Conservation (phyloP, 1,140 invertebrate genomes). For the Bathynomus jamesi region DNA sequence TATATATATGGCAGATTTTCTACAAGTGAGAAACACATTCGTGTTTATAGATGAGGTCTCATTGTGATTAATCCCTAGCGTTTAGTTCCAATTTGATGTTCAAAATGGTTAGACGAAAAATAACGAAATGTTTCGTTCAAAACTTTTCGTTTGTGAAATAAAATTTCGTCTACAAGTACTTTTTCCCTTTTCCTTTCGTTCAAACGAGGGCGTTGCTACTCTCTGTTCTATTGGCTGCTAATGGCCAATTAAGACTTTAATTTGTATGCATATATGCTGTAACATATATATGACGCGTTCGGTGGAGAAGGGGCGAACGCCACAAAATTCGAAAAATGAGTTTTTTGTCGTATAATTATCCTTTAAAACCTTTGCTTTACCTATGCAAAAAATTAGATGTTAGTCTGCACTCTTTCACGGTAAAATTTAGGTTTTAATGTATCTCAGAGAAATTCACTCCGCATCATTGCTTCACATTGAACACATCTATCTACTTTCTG, state of each 20-base stretch:
- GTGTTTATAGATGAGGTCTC: neutral
- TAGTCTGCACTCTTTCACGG: no score
- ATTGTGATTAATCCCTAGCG: neutral
- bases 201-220: neutral
- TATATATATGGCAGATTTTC: no score
- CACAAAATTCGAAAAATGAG: no score
- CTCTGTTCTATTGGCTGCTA: neutral
- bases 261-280: neutral
- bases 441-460: no score
- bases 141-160: neutral
- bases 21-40: neutral
- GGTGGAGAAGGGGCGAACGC: no score
- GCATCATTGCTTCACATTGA: no score
- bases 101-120: neutral
- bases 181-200: neutral
- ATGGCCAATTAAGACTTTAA: neutral
- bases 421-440: no score
- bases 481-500: no score
- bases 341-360: no score
- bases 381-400: no score
- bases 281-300: no score
- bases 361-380: no score
- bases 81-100: neutral
- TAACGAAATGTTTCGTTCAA: neutral
- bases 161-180: neutral